phyloP scores from a whole-genome alignment of 1,140 invertebrate species.

The Lordiphosa collinella region DNA sequence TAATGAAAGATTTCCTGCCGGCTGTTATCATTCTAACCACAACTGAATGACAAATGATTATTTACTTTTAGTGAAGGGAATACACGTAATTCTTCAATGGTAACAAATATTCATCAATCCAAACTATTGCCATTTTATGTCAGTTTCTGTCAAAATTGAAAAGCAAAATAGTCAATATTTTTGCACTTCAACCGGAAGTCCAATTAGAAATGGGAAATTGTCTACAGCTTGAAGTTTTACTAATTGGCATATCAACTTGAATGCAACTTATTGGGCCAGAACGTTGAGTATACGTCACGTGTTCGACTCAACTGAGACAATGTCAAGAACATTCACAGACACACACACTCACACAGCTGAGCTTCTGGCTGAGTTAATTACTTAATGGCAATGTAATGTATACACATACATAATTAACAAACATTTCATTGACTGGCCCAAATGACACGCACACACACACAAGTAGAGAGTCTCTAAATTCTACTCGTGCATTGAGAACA shows the following conservation, averaged over 20 bases:
- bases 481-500: slow-evolving; percentile 21
- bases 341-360: slow-evolving; percentile 24
- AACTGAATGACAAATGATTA: no score
- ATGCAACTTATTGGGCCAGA: slow-evolving; percentile 37
- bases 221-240: no score
- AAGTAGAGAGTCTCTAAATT: slow-evolving; percentile 28
- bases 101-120: no score
- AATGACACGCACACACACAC: slow-evolving; percentile 28
- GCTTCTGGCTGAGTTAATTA: slow-evolving; percentile 65
- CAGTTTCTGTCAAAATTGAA: no score
- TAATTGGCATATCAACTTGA: slow-evolving; percentile 48
- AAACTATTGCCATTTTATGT: no score
- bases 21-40: no score
- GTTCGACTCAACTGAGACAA: slow-evolving; percentile 17
- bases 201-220: no score
- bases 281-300: slow-evolving; percentile 52
- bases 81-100: no score
- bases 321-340: slow-evolving; percentile 11
- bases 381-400: slow-evolving; percentile 74
- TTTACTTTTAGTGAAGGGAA: no score
- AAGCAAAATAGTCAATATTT: no score
- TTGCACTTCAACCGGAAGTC: not conserved
- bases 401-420: slow-evolving; percentile 72
- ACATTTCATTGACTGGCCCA: slow-evolving; percentile 71
- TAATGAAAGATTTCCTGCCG: no score